Base-by-base conservation (phyloP, 37 sponge, comb jelly and placozoan genomes). In the Tethya wilhelma region DNA sequence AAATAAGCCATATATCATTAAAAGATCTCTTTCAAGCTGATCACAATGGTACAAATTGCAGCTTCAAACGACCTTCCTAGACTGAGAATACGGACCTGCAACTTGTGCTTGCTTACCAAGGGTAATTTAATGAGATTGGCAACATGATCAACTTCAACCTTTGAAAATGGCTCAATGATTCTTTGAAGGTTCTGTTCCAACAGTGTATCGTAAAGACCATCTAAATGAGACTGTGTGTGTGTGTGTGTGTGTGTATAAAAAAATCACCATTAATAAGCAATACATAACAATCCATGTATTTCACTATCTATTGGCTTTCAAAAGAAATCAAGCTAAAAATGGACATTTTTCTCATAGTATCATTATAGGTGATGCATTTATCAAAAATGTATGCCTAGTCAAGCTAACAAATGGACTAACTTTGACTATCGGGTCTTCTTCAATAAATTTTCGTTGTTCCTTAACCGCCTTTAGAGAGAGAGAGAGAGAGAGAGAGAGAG, bases 81-180 rank as follows among this genome's bases (percentile, higher is more conserved):
- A n/a, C n/a, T n/a, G n/a, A n/a, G n/a, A n/a, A n/a, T n/a, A n/a
- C n/a, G n/a, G n/a, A n/a, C n/a, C n/a, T n/a, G n/a, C n/a, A n/a
- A n/a, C n/a, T n/a, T n/a, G n/a, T n/a, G 14, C 53, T 49, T 11
- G 20, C 80, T 79, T 44, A 93, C 94, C 84, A 85, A 78, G 34
- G 98, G 98, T 4, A 97, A 86, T 31, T 89, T 88, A 58, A 97
- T 97, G 25, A 90, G 69, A 0, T 70, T 46, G 29, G 95, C 95
- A 2, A 97, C 88, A 53, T 97, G 98, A 12, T 85, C 82, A 19
- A 96, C 87, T 87, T 96, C 95, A 22, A 98, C 99, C 42, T 82
- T 44, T 4, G 99, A 98, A 68, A 84, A 98, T 7, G 99, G 99
- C 69, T 98, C 96, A 31, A 98, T 96, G 25, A 98, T 90, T 34